phyloP scores from a whole-genome alignment of 2,888 invertebrate species.

The Cephus sareptanus region DNA sequence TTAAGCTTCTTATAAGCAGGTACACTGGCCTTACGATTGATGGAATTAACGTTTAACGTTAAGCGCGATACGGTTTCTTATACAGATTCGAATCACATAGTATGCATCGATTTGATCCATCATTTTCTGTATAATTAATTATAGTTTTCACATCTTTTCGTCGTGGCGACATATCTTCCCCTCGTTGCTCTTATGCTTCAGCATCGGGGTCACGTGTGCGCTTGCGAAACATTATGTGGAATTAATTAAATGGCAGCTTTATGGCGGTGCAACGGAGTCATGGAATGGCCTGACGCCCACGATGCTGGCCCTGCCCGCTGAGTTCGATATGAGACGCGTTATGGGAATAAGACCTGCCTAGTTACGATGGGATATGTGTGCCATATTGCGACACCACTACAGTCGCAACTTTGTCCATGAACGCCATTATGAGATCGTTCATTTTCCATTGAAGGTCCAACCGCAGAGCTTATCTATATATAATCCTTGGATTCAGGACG shows the following conservation, averaged over 20 bases:
- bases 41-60: too few species aligned
- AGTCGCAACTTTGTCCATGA: background rate
- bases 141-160: background rate
- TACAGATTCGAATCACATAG: background rate
- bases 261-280: slow-evolving; percentile 34
- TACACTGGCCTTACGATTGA: background rate
- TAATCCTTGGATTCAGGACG: background rate
- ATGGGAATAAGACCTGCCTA: slow-evolving; percentile 3
- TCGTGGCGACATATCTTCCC: background rate
- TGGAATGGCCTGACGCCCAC: slow-evolving; percentile 34
- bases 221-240: slow-evolving; percentile 25
- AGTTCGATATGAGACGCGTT: slow-evolving; percentile 15
- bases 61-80: background rate
- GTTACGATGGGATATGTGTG: background rate
- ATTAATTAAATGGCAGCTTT: slow-evolving; percentile 43
- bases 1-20: background rate
- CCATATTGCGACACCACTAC: background rate
- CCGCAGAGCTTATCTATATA: background rate
- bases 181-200: background rate
- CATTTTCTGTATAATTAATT: background rate
- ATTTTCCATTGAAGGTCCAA: background rate
- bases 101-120: background rate
- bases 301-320: slow-evolving; percentile 28
- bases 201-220: background rate
- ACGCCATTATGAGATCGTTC: background rate